A percentile compares a stretch with the other conserved stretches of the same genome.
Evolutionary conservation across 1,140 invertebrate genomes (phyloP).

Genomic region (Apis dorsata): DNA sequence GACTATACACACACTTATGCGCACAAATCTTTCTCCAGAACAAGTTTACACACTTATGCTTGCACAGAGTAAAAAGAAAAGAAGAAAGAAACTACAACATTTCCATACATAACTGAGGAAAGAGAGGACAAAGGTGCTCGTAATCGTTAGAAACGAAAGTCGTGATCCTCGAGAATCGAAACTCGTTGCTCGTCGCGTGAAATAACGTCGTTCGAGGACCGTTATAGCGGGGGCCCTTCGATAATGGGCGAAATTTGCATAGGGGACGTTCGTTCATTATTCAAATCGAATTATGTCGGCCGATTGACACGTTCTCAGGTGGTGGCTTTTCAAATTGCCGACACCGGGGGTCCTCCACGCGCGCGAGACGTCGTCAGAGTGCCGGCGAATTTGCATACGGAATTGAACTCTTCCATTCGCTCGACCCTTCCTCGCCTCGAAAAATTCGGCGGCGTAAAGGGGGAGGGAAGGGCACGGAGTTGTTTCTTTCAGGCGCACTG

Average conservation of each 20-base stretch:
- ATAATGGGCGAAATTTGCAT: conserved; percentile 74
- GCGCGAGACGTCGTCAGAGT: conserved; percentile 69
- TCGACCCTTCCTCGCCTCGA: conserved; percentile 27
- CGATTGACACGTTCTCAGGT: conserved; percentile 75
- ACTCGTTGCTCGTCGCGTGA: conserved; percentile 29
- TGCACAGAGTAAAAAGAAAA: too few species aligned
- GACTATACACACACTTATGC: too few species aligned
- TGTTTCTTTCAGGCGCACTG: background rate
- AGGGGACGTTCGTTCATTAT: conserved; percentile 74
- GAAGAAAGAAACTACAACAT: background rate
- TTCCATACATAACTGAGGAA: background rate
- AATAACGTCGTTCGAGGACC: conserved; percentile 59
- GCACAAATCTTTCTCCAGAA: too few species aligned
- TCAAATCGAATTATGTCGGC: conserved; percentile 77
- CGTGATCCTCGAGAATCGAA: background rate
- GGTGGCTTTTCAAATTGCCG: conserved; percentile 74
- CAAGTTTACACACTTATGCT: too few species aligned
- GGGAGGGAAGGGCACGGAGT: background rate
- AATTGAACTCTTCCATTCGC: conserved; percentile 70
- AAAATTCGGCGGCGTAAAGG: conserved; percentile 35
- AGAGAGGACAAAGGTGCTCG: background rate
- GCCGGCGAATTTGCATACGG: conserved; percentile 73
- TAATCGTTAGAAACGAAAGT: background rate
- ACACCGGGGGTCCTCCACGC: conserved; percentile 68
- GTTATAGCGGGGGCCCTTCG: conserved; percentile 46